phyloP scores from a whole-genome alignment of 2,888 invertebrate species.

The Hyposoter didymator region DNA sequence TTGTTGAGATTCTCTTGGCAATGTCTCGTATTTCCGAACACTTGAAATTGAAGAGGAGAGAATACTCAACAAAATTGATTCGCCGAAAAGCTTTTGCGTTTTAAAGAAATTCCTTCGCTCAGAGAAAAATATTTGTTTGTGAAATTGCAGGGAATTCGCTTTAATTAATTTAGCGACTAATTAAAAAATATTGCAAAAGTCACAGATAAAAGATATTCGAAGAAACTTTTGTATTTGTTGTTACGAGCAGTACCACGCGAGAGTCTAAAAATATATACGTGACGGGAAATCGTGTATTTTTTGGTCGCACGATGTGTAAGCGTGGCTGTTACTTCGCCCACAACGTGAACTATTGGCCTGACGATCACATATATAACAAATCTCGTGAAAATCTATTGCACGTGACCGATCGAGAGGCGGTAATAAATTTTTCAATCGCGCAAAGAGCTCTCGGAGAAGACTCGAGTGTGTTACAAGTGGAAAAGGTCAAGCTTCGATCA shows the following conservation, averaged over 20 bases:
- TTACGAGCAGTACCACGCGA: not conserved
- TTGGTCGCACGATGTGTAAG: not conserved
- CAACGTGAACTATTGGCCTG: constrained; percentile 29
- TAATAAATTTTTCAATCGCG: constrained; percentile 59
- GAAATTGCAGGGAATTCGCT: not conserved
- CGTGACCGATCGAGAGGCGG: not conserved
- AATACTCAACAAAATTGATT: not conserved
- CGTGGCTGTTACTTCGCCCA: not conserved
- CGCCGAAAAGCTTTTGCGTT: not conserved
- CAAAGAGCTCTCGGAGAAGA: constrained; percentile 29
- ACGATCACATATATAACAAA: not conserved
- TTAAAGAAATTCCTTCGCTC: not conserved
- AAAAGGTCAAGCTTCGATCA: constrained; percentile 58
- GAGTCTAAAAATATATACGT: not conserved
- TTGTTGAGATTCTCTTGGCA: not conserved
- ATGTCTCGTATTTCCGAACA: not conserved
- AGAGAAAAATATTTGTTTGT: not conserved
- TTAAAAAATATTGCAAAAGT: not conserved
- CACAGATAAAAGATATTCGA: too few species aligned
- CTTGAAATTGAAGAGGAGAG: not conserved
- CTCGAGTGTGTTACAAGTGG: constrained; percentile 32
- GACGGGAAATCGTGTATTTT: not conserved
- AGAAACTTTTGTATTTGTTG: not conserved
- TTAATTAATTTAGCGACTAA: not conserved
- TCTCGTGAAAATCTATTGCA: not conserved